Conservation (phyloP, 2,888 invertebrate genomes). For the Tenthredo distinguenda region DNA sequence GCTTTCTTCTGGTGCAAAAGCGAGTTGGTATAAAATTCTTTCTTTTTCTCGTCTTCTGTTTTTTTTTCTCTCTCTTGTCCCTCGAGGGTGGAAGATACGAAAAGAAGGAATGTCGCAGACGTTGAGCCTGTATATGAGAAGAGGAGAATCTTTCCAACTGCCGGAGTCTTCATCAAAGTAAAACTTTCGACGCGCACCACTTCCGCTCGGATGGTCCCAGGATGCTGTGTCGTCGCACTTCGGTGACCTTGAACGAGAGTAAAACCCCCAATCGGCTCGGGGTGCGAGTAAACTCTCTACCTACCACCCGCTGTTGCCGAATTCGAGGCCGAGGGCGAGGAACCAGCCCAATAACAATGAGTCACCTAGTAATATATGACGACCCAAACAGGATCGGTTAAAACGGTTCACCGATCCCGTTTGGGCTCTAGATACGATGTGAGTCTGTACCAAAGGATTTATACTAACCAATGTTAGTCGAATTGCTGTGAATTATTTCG, state of each 20-base stretch:
- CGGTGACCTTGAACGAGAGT: conserved; percentile 30
- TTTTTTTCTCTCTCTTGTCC: neutral
- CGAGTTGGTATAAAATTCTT: conserved; percentile 15
- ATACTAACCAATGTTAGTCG: no score
- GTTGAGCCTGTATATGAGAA: neutral
- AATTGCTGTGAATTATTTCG: no score
- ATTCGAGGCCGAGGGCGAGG: neutral
- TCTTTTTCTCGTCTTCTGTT: neutral
- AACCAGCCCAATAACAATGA: conserved; percentile 43
- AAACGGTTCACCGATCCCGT: conserved; percentile 10
- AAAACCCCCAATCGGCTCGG: neutral
- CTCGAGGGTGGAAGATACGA: neutral
- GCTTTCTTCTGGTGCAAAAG: neutral
- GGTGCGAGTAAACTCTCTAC: neutral
- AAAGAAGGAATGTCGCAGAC: neutral
- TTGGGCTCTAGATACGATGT: neutral
- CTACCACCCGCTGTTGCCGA: neutral
- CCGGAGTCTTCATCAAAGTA: conserved; percentile 30
- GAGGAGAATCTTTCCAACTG: neutral
- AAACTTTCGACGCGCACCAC: conserved; percentile 30
- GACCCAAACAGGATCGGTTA: conserved; percentile 26
- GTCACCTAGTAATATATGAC: conserved; percentile 38
- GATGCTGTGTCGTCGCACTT: conserved; percentile 15
- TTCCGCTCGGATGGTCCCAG: conserved; percentile 15
- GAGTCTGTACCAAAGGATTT: neutral